Conservation (phyloP, 1,140 invertebrate genomes). For the Drosophila sulfurigaster region DNA sequence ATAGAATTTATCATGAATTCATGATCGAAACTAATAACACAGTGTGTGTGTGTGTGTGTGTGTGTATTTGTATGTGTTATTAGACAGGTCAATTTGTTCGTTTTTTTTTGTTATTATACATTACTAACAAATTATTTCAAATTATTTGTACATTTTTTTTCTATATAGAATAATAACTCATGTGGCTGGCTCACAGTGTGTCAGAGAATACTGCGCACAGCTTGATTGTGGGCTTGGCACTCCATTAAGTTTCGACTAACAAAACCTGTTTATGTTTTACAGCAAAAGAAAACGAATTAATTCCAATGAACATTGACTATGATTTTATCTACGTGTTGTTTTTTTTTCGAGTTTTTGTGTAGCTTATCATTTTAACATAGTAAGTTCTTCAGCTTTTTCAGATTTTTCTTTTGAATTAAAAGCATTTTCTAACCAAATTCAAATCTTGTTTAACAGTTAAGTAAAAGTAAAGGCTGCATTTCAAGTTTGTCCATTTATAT, state of each 20-base stretch:
- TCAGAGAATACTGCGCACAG: slow-evolving; percentile 1
- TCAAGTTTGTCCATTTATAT: background rate
- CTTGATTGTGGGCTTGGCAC: background rate
- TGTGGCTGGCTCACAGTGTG: background rate
- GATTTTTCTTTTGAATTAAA: no score
- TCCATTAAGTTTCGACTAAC: background rate
- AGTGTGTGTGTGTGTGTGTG: no score
- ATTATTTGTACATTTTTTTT: background rate
- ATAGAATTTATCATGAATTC: background rate
- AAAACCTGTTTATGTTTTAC: slow-evolving; percentile 8
- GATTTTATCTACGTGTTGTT: background rate
- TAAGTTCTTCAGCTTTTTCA: no score
- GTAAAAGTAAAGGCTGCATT: no score
- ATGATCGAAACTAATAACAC: background rate
- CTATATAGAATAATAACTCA: background rate
- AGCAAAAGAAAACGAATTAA: background rate
- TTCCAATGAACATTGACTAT: background rate
- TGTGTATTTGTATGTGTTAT: background rate
- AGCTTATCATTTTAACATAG: no score
- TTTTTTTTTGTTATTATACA: background rate
- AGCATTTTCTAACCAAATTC: no score
- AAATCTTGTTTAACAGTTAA: no score
- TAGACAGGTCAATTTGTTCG: slow-evolving; percentile 10
- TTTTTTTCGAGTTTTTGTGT: no score
- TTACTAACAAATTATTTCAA: background rate